Evolutionary conservation across 2,797 vertebrate genomes (phyloP).

Genomic region (Salarias fasciatus): DNA sequence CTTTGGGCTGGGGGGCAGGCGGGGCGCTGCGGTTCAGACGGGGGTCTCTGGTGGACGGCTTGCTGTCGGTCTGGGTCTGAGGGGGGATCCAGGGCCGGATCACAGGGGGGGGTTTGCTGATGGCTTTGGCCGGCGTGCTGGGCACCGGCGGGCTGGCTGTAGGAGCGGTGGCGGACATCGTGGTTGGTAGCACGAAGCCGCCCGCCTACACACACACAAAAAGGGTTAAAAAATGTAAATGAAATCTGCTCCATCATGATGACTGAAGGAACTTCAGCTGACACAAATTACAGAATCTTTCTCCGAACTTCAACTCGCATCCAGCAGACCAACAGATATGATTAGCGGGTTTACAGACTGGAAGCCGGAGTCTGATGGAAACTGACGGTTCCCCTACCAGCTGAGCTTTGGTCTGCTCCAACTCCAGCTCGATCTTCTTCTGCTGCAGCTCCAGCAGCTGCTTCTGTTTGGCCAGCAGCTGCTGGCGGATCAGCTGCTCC

Average conservation of each 20-base stretch:
- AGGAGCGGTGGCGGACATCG: slow-evolving; percentile 68
- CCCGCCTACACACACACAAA: slow-evolving; percentile 81
- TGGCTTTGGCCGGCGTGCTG: slow-evolving; percentile 67
- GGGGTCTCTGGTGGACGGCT: slow-evolving; percentile 90
- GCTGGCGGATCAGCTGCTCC: slow-evolving; percentile 96
- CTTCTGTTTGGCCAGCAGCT: slow-evolving; percentile 97
- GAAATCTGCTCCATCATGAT: too few species aligned
- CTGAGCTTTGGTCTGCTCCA: slow-evolving; percentile 98
- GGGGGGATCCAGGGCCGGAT: slow-evolving; percentile 77
- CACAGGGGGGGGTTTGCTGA: slow-evolving; percentile 52
- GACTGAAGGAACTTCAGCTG: too few species aligned
- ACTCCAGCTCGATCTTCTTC: slow-evolving; percentile 98
- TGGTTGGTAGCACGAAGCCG: slow-evolving; percentile 80
- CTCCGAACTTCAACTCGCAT: too few species aligned
- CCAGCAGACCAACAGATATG: too few species aligned
- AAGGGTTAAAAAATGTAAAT: too few species aligned
- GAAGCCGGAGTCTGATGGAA: too few species aligned
- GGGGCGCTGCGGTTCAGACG: slow-evolving; percentile 86
- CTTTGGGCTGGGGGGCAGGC: slow-evolving; percentile 84
- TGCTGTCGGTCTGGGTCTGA: slow-evolving; percentile 84
- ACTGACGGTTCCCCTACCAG: slow-evolving; percentile 79
- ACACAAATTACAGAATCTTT: too few species aligned
- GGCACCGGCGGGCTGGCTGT: slow-evolving; percentile 40
- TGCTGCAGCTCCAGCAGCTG: slow-evolving; percentile 98
- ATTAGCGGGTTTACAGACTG: too few species aligned